Conservation (phyloP, 2,113 vertebrate genomes). For the Solea solea region DNA sequence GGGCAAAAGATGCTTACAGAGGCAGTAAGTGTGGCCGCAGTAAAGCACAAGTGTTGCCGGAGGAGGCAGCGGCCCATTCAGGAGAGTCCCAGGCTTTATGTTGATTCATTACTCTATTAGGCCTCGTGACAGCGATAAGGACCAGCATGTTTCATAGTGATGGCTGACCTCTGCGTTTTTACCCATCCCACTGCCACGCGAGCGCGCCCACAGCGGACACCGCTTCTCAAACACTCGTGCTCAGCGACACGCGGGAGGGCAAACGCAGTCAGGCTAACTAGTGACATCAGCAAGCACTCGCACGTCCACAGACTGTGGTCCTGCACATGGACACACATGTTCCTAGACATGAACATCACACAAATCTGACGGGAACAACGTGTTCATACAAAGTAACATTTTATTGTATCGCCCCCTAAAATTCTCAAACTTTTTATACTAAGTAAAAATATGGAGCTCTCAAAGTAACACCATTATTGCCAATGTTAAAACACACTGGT, state of each 20-base stretch:
- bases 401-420: too few relatives aligned
- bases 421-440: too few relatives aligned
- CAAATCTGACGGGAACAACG: constrained; percentile 1
- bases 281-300: background rate
- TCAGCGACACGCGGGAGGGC: constrained; percentile 5
- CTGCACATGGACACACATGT: background rate
- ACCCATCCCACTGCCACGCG: constrained; percentile 45
- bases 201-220: constrained; percentile 36
- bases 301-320: constrained; percentile 11
- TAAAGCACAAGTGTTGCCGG: constrained; percentile 53
- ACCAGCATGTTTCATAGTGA: constrained; percentile 81
- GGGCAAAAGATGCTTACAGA: constrained; percentile 71
- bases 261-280: background rate
- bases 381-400: background rate
- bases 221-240: constrained; percentile 46
- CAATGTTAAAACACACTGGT: too few relatives aligned
- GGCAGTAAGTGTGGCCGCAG: constrained; percentile 64
- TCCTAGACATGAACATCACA: background rate
- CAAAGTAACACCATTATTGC: too few relatives aligned
- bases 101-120: constrained; percentile 82
- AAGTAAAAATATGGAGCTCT: too few relatives aligned
- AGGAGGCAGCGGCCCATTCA: constrained; percentile 64
- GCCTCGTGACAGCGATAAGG: constrained; percentile 78
- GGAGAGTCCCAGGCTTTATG: constrained; percentile 65
- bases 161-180: constrained; percentile 80